Percentiles rank a stretch among this genome's conserved stretches.
These are phyloP conservation scores for Hydrotaea cyrtoneurina DNA, from an alignment of 2,888 invertebrate species.

Conservation along the genomic window DNA sequence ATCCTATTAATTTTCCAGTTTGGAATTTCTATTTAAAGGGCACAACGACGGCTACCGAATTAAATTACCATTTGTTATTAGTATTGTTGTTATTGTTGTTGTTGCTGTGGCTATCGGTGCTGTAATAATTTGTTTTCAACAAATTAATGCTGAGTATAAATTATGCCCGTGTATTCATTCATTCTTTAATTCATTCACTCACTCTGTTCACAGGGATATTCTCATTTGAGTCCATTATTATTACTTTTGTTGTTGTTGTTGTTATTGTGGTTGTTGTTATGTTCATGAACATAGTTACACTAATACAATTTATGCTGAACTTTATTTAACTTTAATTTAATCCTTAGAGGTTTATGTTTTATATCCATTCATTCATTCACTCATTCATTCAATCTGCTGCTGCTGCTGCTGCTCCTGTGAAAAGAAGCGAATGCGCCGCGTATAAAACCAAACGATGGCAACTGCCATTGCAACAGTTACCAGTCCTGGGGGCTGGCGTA, in stretches of 20 bases:
- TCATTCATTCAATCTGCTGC: too few species aligned
- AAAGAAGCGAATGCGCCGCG: not conserved
- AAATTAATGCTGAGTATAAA: conserved; percentile 28
- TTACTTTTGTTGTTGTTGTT: not conserved
- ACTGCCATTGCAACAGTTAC: conserved; percentile 4
- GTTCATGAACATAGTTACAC: conserved; percentile 25
- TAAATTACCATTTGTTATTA: not conserved
- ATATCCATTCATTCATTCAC: conserved; percentile 12
- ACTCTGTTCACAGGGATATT: not conserved
- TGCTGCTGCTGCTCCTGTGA: not conserved
- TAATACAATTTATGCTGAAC: conserved; percentile 40
- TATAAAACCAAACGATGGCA: not conserved
- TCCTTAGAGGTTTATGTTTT: conserved; percentile 37
- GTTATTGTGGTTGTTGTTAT: not conserved
- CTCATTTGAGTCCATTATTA: not conserved
- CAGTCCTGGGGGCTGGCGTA: conserved; percentile 4
- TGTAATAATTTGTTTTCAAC: conserved; percentile 27
- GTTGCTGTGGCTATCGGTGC: not conserved
- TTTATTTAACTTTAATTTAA: conserved; percentile 42
- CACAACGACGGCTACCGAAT: too few species aligned
- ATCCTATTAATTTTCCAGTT: too few species aligned
- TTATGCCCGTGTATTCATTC: not conserved
- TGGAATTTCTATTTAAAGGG: not conserved
- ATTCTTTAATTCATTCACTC: too few species aligned
- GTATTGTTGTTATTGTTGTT: not conserved